Base-by-base conservation (phyloP, 2,888 invertebrate genomes). In the Drosophila longiperda region DNA sequence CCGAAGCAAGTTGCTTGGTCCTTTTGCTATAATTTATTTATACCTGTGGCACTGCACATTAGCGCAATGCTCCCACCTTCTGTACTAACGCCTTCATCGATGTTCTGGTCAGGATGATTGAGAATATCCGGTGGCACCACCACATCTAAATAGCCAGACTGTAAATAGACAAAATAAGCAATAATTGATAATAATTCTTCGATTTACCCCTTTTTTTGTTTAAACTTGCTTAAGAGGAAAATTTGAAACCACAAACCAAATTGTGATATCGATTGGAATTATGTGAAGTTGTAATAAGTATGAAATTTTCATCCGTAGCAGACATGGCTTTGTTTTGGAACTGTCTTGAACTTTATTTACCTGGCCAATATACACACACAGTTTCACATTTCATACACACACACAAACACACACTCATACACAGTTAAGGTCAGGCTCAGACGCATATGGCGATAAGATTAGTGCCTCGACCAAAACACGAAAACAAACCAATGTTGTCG, bases 101-200 rank as follows among this genome's bases (percentile, higher is more conserved):
- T 84, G 55, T 90, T 90, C 69, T 91, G 84, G 15, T 93, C 93
- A 4, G 92, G 92, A 45, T 91, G 91, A 93, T 97, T 96, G 80
- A 97, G 94, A 83, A 98, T 97, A 93, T 97, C 97, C 60, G 97
- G 97, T 15, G 97, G 97, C 87, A 97, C 96, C 73, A 97, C 96
- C 78, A 98, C 98, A 92, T 97, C 96, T 90, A 98, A 94, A 91
- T 96, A 95, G 73, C 97, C 98, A 94, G 97, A 97, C 97, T 98
- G 93, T n/a, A 54, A 69, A 32, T n/a, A 32, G 4, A 34, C 1
- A 36, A 42, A 0, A 32, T 12, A 52, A 15, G 1, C 45, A 45
- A 45, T 45, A 23, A 45, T 23, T 45, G 23, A 45, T 15, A 8
- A 4, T 8, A 15, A 23, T 8, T 23, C 26, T 23, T 45, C 15